Evolutionary conservation across 53 echinoderm and acorn worm species (phyloP).

Genomic region (Antedon mediterranea): DNA sequence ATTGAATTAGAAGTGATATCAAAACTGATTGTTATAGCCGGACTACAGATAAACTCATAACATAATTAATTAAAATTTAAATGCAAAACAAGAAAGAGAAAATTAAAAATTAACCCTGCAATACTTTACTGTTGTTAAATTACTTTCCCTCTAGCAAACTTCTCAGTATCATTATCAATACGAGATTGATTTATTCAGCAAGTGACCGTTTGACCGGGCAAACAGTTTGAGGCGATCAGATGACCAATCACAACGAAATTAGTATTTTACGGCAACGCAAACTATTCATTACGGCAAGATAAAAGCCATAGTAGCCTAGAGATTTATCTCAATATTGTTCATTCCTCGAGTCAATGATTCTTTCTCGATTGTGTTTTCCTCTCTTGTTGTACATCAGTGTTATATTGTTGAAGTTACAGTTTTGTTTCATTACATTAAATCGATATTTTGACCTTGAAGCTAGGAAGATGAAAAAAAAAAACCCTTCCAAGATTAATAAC

Average conservation of each 20-base stretch:
- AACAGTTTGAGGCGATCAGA: not conserved
- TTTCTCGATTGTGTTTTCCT: not conserved
- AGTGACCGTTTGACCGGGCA: conserved; percentile 1
- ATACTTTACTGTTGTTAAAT: not conserved
- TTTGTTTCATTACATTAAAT: not conserved
- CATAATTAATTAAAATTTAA: too few relatives aligned
- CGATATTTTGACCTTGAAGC: not conserved
- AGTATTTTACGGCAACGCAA: not conserved
- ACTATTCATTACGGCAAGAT: not conserved
- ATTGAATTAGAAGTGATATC: too few relatives aligned
- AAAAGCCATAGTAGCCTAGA: not conserved
- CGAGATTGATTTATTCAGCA: not conserved
- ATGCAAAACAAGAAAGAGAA: not conserved
- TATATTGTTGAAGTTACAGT: not conserved
- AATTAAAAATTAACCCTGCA: not conserved
- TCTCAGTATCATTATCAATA: not conserved
- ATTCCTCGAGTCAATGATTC: too few relatives aligned
- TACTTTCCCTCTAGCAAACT: not conserved
- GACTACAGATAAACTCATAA: too few relatives aligned
- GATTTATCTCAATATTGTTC: not conserved
- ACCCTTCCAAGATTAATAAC: not conserved
- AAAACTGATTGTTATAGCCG: too few relatives aligned
- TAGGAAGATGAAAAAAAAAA: too few relatives aligned
- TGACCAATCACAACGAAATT: not conserved
- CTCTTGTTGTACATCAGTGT: not conserved